phyloP scores from a whole-genome alignment of 1,140 invertebrate species.

The Argopecten irradians region DNA sequence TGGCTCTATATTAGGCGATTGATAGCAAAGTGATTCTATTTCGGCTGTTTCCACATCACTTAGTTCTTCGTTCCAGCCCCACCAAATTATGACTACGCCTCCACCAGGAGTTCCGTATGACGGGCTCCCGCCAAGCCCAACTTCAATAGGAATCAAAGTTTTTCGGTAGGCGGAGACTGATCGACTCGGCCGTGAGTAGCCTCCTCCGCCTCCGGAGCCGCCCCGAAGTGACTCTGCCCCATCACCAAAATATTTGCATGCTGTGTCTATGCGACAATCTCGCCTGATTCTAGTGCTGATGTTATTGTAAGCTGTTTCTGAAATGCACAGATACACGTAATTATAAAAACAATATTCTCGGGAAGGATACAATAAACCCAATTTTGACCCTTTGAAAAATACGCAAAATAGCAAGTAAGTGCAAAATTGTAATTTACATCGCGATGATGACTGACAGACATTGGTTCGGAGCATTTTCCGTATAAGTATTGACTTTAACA shows the following conservation, averaged over 20 bases:
- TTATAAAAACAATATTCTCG: no score
- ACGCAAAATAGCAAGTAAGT: no score
- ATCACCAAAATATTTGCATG: neutral
- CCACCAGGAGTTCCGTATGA: neutral
- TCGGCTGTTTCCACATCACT: neutral
- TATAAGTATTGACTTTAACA: no score
- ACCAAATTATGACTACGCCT: neutral
- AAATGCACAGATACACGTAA: no score
- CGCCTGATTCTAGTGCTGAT: neutral
- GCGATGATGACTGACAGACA: no score
- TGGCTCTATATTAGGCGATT: neutral
- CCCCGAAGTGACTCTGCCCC: neutral
- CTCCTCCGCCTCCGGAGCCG: neutral
- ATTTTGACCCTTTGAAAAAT: no score
- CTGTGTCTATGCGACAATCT: neutral
- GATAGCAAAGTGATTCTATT: neutral
- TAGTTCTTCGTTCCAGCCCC: neutral
- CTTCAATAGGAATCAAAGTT: neutral
- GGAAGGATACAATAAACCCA: no score
- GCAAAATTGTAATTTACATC: no score
- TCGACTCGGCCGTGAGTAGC: neutral
- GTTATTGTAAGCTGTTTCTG: neutral
- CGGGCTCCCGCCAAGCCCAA: neutral
- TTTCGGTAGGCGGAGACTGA: neutral
- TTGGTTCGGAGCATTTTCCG: no score